Conservation (phyloP, 2,797 vertebrate genomes). For the Malurus leucopterus region DNA sequence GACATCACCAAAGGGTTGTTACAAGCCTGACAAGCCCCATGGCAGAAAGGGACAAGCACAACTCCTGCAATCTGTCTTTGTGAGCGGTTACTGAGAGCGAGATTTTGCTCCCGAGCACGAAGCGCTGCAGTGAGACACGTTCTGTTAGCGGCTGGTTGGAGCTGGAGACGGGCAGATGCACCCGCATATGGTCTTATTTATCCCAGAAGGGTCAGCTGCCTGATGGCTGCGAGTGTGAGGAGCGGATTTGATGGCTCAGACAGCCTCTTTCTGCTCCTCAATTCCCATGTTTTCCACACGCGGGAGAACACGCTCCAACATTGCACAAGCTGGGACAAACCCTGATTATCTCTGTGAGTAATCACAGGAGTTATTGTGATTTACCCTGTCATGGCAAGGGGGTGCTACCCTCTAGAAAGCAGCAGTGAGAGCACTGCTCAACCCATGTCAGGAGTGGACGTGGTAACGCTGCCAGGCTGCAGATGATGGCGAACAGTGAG, state of each 20-base stretch:
- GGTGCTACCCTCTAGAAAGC: too few species aligned
- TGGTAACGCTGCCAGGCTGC: too few species aligned
- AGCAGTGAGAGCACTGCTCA: too few species aligned
- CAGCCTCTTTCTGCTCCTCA: background rate
- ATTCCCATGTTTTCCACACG: background rate
- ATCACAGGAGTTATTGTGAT: rapidly evolving
- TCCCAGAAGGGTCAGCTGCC: background rate
- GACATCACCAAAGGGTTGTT: background rate
- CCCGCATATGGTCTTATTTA: constrained; percentile 4
- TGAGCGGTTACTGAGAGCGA: background rate
- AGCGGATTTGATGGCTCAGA: background rate
- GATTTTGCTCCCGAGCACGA: background rate
- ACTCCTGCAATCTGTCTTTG: background rate
- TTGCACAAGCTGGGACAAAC: background rate
- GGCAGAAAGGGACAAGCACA: background rate
- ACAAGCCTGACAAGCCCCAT: background rate
- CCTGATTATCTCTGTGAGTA: background rate
- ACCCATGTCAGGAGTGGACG: too few species aligned
- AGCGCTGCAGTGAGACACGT: background rate
- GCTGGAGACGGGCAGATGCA: background rate
- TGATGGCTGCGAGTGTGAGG: background rate
- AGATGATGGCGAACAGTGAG: too few species aligned
- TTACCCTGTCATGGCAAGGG: rapidly evolving
- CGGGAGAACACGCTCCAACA: background rate
- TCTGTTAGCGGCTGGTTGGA: background rate